These are phyloP conservation scores for Littorina saxatilis DNA, from an alignment of 1,140 invertebrate genomes.

Conservation along the genomic window DNA sequence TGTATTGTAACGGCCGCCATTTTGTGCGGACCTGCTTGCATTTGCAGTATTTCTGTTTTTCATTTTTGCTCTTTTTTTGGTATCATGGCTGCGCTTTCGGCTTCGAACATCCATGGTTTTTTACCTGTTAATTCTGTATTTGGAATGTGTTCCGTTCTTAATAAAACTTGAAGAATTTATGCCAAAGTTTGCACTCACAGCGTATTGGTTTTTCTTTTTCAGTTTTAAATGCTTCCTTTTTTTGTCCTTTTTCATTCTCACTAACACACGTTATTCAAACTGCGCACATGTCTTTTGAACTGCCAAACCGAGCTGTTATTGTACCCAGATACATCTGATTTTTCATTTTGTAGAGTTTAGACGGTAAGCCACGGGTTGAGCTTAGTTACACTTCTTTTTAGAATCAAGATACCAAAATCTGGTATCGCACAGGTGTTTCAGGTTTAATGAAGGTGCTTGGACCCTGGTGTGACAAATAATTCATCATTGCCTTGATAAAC, in stretches of 20 bases:
- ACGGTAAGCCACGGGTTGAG: neutral
- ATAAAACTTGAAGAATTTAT: no score
- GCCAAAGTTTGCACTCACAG: neutral
- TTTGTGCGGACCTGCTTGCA: conserved; percentile 20
- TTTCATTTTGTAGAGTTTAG: no score
- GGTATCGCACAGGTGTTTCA: neutral
- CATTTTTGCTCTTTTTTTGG: neutral
- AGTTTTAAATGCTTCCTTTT: neutral
- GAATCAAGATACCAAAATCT: neutral
- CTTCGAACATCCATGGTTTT: conserved; percentile 9
- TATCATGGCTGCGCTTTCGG: neutral
- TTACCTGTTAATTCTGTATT: no score
- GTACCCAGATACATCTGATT: no score
- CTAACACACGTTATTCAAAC: neutral
- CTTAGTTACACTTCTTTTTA: neutral
- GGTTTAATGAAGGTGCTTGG: no score
- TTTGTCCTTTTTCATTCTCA: neutral
- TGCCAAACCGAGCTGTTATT: no score
- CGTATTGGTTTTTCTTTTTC: neutral
- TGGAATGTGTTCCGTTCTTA: neutral
- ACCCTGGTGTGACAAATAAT: no score
- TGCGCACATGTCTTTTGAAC: no score
- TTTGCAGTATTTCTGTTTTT: neutral
- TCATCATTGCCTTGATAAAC: no score
- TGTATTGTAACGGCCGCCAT: conserved; percentile 19